Evolutionary conservation across 2,113 vertebrate species (phyloP).

Genomic region (Brienomyrus longianalis): DNA sequence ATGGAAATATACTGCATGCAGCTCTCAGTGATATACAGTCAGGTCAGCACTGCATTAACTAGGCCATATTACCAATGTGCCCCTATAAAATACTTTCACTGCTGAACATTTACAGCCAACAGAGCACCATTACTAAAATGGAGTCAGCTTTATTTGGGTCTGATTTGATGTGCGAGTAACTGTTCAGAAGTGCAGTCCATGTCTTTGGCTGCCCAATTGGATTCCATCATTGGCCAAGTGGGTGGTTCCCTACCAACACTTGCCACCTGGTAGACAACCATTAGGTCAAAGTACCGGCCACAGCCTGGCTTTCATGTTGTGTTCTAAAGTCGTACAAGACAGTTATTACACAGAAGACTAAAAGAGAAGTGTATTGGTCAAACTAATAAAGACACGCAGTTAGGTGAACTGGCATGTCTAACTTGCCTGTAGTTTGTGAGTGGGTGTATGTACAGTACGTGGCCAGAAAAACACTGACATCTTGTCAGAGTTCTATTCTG

Average conservation of each 20-base stretch:
- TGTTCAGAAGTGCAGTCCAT: neutral
- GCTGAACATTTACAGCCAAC: neutral
- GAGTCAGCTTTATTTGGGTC: neutral
- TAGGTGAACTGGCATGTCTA: neutral
- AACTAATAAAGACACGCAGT: neutral
- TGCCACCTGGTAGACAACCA: neutral
- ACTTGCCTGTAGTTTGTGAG: neutral
- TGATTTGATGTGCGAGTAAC: neutral
- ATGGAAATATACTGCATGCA: neutral
- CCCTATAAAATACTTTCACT: neutral
- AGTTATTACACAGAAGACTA: neutral
- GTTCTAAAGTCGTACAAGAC: neutral
- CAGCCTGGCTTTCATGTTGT: neutral
- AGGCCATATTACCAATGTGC: neutral
- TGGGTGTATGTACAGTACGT: neutral
- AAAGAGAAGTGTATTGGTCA: neutral
- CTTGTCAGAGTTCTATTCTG: neutral
- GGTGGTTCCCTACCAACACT: neutral
- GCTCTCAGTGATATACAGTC: neutral
- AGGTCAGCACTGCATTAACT: neutral
- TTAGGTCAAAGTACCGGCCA: neutral
- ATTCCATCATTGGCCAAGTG: neutral
- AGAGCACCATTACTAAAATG: neutral
- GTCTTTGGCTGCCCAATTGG: neutral
- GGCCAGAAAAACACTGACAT: neutral